Conservation (phyloP, 2,797 vertebrate species). For the Enteromius mattozi region DNA sequence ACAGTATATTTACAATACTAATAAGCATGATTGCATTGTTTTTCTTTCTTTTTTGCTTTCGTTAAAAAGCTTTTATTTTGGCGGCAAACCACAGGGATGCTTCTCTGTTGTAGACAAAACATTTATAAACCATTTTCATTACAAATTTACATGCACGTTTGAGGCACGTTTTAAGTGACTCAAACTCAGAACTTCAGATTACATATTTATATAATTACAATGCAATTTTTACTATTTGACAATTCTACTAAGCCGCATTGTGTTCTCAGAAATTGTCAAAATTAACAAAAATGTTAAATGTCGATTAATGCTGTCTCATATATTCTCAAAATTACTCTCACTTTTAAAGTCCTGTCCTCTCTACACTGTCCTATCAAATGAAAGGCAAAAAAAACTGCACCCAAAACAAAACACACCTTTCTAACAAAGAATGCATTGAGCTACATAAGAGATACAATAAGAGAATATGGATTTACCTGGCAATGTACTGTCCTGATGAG, state of each 20-base stretch:
- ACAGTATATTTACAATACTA: too few relatives aligned
- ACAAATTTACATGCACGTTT: not conserved
- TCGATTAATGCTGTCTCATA: not conserved
- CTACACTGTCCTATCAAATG: not conserved
- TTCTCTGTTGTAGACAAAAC: too few relatives aligned
- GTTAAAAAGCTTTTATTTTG: not conserved
- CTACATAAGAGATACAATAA: not conserved
- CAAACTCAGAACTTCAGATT: too few relatives aligned
- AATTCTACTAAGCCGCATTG: too few relatives aligned
- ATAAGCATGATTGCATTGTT: too few relatives aligned
- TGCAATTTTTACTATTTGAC: too few relatives aligned
- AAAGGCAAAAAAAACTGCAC: not conserved
- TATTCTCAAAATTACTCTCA: not conserved
- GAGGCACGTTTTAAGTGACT: too few relatives aligned
- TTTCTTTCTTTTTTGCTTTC: not conserved
- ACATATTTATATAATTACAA: too few relatives aligned
- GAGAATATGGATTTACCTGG: slow-evolving; percentile 75
- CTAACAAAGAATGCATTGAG: not conserved
- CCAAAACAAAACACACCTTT: not conserved
- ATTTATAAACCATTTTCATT: not conserved
- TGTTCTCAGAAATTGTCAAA: not conserved
- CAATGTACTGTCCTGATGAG: slow-evolving; percentile 79
- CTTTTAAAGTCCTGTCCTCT: not conserved
- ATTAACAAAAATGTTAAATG: not conserved
- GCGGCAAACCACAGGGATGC: too few relatives aligned